Percentiles rank a stretch among this genome's conserved stretches.
Evolutionary conservation across 2,888 invertebrate genomes (phyloP).

Genomic region (Ochlodes sylvanus): DNA sequence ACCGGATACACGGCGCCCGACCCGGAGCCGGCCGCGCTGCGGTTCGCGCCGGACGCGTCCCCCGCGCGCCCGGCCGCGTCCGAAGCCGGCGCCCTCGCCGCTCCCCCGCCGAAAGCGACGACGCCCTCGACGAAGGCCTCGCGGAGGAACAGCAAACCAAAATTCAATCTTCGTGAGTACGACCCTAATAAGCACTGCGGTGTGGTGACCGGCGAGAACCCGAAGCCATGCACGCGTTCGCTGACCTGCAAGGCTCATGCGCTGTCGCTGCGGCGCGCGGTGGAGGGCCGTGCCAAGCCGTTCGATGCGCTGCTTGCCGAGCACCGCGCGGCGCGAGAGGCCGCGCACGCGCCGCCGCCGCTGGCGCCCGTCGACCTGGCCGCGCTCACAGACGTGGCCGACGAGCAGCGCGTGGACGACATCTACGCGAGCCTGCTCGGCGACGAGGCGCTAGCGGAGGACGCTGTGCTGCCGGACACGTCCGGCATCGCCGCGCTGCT

Average conservation of each 20-base stretch:
- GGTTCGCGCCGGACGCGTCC: constrained; percentile 70
- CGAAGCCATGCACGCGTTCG: constrained; percentile 91
- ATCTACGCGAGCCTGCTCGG: constrained; percentile 72
- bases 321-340: constrained; percentile 88
- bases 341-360: constrained; percentile 50
- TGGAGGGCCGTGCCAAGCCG: constrained; percentile 88
- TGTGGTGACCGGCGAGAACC: constrained; percentile 88
- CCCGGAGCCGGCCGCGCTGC: constrained; percentile 65
- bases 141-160: constrained; percentile 72
- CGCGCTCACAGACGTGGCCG: constrained; percentile 67
- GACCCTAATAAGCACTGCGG: constrained; percentile 94
- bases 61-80: constrained; percentile 62
- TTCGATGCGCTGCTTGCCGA: constrained; percentile 91
- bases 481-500: constrained; percentile 69
- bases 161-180: constrained; percentile 87
- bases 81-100: constrained; percentile 55
- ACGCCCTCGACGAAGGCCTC: constrained; percentile 62
- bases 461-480: constrained; percentile 67
- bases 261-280: constrained; percentile 88
- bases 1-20: constrained; percentile 66
- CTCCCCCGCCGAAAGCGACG: constrained; percentile 58
- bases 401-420: constrained; percentile 75
- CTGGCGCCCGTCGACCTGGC: constrained; percentile 60
- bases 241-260: constrained; percentile 90
- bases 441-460: constrained; percentile 64